phyloP scores from a whole-genome alignment of 2,888 invertebrate genomes.

The Selenia dentaria region DNA sequence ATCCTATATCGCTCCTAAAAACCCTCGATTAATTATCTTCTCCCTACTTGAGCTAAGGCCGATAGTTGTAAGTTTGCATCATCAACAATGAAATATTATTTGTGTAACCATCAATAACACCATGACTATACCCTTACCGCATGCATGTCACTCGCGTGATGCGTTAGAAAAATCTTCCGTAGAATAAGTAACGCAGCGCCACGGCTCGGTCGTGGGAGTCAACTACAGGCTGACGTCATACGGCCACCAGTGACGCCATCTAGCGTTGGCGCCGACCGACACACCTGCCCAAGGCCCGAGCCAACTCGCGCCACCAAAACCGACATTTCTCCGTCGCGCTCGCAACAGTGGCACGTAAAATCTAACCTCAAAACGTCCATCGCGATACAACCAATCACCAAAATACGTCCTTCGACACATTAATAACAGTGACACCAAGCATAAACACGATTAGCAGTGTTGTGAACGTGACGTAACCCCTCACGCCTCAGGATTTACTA shows the following conservation, averaged over 20 bases:
- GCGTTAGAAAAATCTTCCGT: constrained; percentile 82
- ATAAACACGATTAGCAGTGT: constrained; percentile 52
- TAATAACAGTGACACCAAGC: constrained; percentile 62
- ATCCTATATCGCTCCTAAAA: no score
- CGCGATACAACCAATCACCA: constrained; percentile 65
- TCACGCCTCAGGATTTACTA: constrained; percentile 44
- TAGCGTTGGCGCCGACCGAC: constrained; percentile 51
- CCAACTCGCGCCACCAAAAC: constrained; percentile 43
- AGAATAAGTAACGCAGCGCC: constrained; percentile 79
- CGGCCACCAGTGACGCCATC: constrained; percentile 65
- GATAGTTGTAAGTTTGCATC: no score
- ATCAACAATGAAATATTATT: no score
- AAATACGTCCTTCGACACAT: constrained; percentile 64
- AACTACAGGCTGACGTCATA: constrained; percentile 61
- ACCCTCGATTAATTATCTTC: no score
- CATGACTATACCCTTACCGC: constrained; percentile 64
- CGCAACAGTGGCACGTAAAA: constrained; percentile 80
- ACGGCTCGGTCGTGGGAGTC: constrained; percentile 76
- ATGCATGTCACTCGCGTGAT: constrained; percentile 66
- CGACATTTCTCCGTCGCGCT: constrained; percentile 77
- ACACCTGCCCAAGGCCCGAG: constrained; percentile 71
- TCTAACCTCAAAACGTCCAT: constrained; percentile 77
- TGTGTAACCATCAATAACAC: no score
- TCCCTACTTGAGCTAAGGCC: no score
- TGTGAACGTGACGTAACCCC: constrained; percentile 54